Evolutionary conservation across 2,113 vertebrate species (phyloP).

Genomic region (Oncorhynchus gorbuscha): DNA sequence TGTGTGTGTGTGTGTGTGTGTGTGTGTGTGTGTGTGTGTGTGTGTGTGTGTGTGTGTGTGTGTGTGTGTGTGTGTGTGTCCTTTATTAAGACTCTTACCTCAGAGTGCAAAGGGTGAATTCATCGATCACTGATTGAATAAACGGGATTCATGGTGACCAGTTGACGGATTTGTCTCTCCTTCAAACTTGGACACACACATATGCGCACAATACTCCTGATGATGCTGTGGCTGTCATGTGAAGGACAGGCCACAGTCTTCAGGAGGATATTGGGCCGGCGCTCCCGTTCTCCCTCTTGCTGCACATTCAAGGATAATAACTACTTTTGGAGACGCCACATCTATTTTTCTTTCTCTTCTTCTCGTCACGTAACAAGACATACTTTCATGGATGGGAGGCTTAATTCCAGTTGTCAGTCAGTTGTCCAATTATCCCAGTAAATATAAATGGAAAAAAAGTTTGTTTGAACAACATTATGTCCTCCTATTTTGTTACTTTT

Average conservation of each 20-base stretch:
- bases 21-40: too few species aligned
- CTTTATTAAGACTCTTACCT: conserved; percentile 2
- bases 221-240: conserved; percentile 30
- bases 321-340: conserved; percentile 62
- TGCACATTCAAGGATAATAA: conserved; percentile 63
- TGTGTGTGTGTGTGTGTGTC: not conserved
- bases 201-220: not conserved
- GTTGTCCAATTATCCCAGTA: conserved; percentile 43
- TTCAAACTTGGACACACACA: not conserved
- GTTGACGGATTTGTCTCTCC: not conserved
- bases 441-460: conserved; percentile 26
- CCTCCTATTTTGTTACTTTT: conserved; percentile 8
- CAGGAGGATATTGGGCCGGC: conserved; percentile 69
- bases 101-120: conserved; percentile 33
- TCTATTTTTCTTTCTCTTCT: conserved; percentile 25
- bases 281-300: conserved; percentile 48
- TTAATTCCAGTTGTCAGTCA: conserved; percentile 66
- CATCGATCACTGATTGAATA: not conserved
- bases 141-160: conserved; percentile 25
- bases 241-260: conserved; percentile 67
- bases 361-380: conserved; percentile 27
- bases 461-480: not conserved
- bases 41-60: too few species aligned
- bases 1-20: too few species aligned
- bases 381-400: conserved; percentile 49